Evolutionary conservation across 2,888 invertebrate species (phyloP).

Genomic region (Tachina fera): DNA sequence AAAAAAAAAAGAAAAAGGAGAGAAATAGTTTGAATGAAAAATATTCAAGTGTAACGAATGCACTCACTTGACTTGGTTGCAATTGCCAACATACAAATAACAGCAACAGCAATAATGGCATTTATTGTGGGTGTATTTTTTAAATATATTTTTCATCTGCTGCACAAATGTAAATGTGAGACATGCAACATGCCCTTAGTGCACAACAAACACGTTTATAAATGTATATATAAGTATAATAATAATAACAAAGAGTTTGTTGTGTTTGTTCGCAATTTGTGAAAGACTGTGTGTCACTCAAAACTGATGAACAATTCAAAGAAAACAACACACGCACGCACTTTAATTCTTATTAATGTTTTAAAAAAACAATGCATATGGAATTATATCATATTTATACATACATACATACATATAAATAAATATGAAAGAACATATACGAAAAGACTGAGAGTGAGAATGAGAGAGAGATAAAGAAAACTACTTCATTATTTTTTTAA

Average conservation of each 20-base stretch:
- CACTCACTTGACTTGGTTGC: slow-evolving; percentile 69
- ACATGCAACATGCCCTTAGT: slow-evolving; percentile 22
- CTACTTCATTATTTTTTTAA: slow-evolving; percentile 9
- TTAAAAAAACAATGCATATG: not conserved
- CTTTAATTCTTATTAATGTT: not conserved
- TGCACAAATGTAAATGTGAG: slow-evolving; percentile 12
- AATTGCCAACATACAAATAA: slow-evolving; percentile 66
- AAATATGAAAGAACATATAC: not conserved
- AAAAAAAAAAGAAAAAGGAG: not conserved
- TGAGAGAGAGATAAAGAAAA: not conserved
- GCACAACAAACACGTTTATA: slow-evolving; percentile 14
- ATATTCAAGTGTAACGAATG: slow-evolving; percentile 70
- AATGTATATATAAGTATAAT: not conserved
- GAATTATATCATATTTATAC: not conserved
- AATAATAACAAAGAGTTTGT: slow-evolving; percentile 11
- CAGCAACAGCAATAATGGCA: slow-evolving; percentile 55
- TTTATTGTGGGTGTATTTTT: slow-evolving; percentile 66
- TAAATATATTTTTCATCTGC: not conserved
- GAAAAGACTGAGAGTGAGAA: not conserved
- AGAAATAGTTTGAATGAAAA: slow-evolving; percentile 32
- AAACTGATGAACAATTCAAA: slow-evolving; percentile 22
- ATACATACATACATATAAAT: not conserved
- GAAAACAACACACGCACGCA: not conserved
- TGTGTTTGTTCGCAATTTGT: slow-evolving; percentile 25
- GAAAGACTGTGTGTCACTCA: slow-evolving; percentile 42